A percentile compares a stretch with the other conserved stretches of the same genome.
These are phyloP conservation scores for Phainopepla nitens DNA, from an alignment of 2,113 vertebrate genomes.

Conservation along the genomic window DNA sequence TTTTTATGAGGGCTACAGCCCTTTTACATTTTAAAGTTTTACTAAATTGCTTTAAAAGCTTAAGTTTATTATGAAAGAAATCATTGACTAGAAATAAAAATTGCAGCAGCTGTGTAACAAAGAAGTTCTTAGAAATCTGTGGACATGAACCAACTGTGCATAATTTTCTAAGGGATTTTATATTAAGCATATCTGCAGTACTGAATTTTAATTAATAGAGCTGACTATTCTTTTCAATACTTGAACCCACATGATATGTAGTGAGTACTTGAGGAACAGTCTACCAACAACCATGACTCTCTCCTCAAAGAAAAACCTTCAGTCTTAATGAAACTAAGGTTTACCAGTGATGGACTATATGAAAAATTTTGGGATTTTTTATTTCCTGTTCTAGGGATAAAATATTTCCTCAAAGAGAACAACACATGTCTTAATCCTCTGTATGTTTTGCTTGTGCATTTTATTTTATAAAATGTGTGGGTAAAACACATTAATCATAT, in stretches of 20 bases:
- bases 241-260: neutral
- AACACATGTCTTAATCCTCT: neutral
- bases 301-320: neutral
- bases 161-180: conserved; percentile 41
- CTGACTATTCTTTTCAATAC: neutral
- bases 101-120: conserved; percentile 50
- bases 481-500: neutral
- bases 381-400: neutral
- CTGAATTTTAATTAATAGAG: conserved; percentile 58
- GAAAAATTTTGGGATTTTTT: neutral
- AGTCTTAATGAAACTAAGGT: neutral
- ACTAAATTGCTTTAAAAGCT: conserved; percentile 29
- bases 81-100: conserved; percentile 15
- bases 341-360: neutral
- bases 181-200: conserved; percentile 14
- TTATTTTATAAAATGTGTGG: fast-evolving
- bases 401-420: neutral
- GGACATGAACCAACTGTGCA: conserved; percentile 20
- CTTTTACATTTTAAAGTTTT: conserved; percentile 13
- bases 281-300: neutral
- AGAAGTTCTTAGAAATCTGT: conserved; percentile 35
- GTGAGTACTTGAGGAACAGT: neutral
- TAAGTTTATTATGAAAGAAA: conserved; percentile 42
- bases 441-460: neutral
- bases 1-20: neutral